Percentiles rank a stretch among this genome's conserved stretches.
These are phyloP conservation scores for Eunapius fragilis DNA, from an alignment of 37 sponge, comb jelly and placozoan genomes.

Conservation along the genomic window DNA sequence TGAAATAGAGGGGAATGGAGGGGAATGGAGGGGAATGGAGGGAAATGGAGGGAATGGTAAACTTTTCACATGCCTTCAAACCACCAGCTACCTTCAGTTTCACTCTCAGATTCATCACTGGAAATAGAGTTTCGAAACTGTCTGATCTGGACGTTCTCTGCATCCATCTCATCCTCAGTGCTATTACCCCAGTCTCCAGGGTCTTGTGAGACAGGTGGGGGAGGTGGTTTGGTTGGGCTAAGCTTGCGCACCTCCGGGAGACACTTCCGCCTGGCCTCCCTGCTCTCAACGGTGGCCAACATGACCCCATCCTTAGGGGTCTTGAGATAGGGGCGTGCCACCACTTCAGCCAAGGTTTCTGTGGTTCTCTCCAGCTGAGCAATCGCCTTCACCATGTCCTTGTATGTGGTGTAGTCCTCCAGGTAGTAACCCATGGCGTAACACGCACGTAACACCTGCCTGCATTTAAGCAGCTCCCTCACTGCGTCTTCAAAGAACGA, in stretches of 20 bases:
- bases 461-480: slow-evolving; percentile 20
- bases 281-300: slow-evolving; percentile 17
- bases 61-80: too few species aligned
- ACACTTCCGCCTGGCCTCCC: slow-evolving; percentile 6
- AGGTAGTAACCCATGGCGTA: slow-evolving; percentile 31
- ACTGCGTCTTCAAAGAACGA: slow-evolving; percentile 29
- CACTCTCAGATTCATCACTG: too few species aligned
- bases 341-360: slow-evolving; percentile 9
- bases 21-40: too few species aligned
- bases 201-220: not conserved
- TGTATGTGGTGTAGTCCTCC: not conserved
- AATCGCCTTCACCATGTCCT: slow-evolving; percentile 18
- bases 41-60: too few species aligned
- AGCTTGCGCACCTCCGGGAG: slow-evolving; percentile 9
- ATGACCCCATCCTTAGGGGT: slow-evolving; percentile 39
- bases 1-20: too few species aligned
- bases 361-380: slow-evolving; percentile 27
- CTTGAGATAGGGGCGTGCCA: slow-evolving; percentile 26
- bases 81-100: too few species aligned
- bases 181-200: too few species aligned
- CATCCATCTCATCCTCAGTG: not conserved
- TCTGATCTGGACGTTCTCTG: too few species aligned
- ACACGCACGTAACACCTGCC: slow-evolving; percentile 12
- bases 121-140: not conserved
- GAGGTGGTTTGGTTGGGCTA: not conserved